A percentile compares a stretch with the other conserved stretches of the same genome.
These are phyloP conservation scores for Cephus spinipes DNA, from an alignment of 2,888 invertebrate genomes.

Conservation along the genomic window DNA sequence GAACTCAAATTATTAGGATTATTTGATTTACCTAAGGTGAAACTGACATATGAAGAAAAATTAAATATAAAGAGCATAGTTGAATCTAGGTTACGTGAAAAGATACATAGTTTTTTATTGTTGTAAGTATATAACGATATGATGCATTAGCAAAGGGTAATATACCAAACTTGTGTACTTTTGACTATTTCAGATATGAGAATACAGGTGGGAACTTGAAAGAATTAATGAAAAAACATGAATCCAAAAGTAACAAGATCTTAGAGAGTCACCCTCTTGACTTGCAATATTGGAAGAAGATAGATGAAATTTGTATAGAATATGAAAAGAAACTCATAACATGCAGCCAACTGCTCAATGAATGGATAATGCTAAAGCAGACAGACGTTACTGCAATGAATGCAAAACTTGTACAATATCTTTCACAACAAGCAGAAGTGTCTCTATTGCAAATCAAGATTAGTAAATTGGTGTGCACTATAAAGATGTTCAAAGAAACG, in stretches of 20 bases:
- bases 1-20: conserved; percentile 52
- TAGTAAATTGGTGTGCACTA: conserved; percentile 56
- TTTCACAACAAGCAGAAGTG: conserved; percentile 52
- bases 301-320: conserved; percentile 56
- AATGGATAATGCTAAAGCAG: conserved; percentile 59
- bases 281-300: conserved; percentile 55
- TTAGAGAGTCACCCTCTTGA: conserved; percentile 44
- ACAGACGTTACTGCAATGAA: conserved; percentile 52
- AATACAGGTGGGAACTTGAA: conserved; percentile 45
- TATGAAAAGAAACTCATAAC: conserved; percentile 58
- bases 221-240: conserved; percentile 44
- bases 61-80: conserved; percentile 48
- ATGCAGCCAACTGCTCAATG: conserved; percentile 52
- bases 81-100: conserved; percentile 53
- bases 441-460: conserved; percentile 59
- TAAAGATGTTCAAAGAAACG: conserved; percentile 67
- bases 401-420: conserved; percentile 52
- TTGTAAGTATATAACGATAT: conserved; percentile 39
- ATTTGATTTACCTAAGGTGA: conserved; percentile 45
- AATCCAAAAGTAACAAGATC: conserved; percentile 39
- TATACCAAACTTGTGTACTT: conserved; percentile 7
- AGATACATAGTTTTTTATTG: conserved; percentile 45
- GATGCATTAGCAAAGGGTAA: conserved; percentile 2
- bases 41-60: conserved; percentile 60
- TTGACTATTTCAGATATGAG: conserved; percentile 47